Evolutionary conservation across 2,797 vertebrate genomes (phyloP).

Genomic region (Antrozous pallidus): DNA sequence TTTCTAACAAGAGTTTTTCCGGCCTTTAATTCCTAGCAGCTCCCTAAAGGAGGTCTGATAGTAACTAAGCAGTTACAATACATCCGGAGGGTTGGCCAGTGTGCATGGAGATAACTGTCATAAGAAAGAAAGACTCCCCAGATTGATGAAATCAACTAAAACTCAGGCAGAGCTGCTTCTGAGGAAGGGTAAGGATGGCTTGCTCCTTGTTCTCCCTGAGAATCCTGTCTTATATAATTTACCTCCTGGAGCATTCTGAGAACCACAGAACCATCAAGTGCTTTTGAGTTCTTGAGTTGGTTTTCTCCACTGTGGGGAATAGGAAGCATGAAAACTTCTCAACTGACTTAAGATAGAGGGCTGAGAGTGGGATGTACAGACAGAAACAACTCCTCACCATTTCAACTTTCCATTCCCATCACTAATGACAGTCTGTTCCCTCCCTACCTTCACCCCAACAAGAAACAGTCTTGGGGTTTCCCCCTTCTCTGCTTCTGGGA

Average conservation of each 20-base stretch:
- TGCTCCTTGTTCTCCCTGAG: neutral
- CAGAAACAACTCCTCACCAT: neutral
- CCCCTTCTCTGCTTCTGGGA: neutral
- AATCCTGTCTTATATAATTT: neutral
- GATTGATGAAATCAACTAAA: neutral
- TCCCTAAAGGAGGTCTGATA: neutral
- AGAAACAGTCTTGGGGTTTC: neutral
- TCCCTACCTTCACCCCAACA: fast-evolving
- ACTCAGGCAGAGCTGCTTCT: neutral
- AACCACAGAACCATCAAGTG: neutral
- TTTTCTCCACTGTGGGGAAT: neutral
- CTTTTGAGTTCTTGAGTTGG: neutral
- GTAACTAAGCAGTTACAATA: neutral
- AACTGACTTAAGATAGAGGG: neutral
- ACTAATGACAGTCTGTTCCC: too few species aligned
- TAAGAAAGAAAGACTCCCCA: neutral
- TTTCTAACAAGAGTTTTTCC: slow-evolving; percentile 68
- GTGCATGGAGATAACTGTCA: neutral
- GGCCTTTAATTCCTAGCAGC: slow-evolving; percentile 67
- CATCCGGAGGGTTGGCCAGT: neutral
- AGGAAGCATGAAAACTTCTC: neutral
- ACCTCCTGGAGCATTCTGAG: neutral
- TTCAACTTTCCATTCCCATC: neutral
- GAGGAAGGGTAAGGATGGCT: neutral
- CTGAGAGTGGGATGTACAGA: neutral